These are phyloP conservation scores for Anabacerthia variegaticeps DNA, from an alignment of 2,797 vertebrate genomes.

Conservation along the genomic window DNA sequence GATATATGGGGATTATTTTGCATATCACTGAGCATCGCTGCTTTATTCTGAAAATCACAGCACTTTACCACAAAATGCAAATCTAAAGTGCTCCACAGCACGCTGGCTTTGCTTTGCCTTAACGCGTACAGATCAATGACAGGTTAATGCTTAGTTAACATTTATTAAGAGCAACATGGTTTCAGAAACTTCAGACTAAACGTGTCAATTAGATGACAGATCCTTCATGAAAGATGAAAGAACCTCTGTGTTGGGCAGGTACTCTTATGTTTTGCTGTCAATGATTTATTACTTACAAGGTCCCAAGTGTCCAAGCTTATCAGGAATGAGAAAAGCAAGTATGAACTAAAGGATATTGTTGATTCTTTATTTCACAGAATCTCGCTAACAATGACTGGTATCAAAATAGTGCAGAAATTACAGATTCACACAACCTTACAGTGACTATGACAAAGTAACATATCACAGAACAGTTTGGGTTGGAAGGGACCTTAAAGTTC, in stretches of 20 bases:
- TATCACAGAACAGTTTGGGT: neutral
- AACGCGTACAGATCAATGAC: constrained; percentile 43
- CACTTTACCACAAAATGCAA: neutral
- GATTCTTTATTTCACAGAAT: neutral
- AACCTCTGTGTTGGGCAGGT: neutral
- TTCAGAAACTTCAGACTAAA: constrained; percentile 61
- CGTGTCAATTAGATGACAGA: constrained; percentile 42
- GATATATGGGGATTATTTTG: neutral
- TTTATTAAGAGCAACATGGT: constrained; percentile 59
- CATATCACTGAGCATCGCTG: neutral
- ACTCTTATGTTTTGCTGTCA: constrained; percentile 14
- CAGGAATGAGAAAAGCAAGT: neutral
- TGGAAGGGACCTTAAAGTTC: neutral
- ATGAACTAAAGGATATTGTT: neutral
- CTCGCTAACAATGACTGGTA: neutral
- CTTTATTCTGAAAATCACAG: constrained; percentile 22
- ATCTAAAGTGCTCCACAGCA: neutral
- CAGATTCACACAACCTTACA: neutral
- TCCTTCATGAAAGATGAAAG: constrained; percentile 41
- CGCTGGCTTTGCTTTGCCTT: constrained; percentile 32
- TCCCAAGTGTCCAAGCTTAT: neutral
- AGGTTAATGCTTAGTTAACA: constrained; percentile 66
- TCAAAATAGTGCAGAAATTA: neutral
- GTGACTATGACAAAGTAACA: neutral
- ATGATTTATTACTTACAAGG: constrained; percentile 37